These are phyloP conservation scores for Thamnophis elegans DNA, from an alignment of 2,797 vertebrate species.

Conservation along the genomic window DNA sequence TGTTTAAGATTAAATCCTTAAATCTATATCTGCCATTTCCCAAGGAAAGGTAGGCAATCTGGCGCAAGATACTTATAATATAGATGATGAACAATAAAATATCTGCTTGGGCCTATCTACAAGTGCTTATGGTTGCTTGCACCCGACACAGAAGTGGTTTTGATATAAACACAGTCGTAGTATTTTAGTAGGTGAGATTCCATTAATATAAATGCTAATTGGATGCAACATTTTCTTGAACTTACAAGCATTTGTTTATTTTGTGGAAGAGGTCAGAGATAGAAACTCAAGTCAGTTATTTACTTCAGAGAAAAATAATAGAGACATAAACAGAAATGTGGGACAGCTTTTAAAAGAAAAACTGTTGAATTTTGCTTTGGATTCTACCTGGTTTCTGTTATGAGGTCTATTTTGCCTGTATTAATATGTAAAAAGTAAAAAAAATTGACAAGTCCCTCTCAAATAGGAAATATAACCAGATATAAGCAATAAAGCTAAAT, in stretches of 20 bases:
- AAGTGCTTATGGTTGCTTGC: neutral
- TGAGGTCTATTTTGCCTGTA: neutral
- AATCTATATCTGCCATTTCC: neutral
- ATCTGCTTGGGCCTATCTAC: neutral
- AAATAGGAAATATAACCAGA: constrained; percentile 7
- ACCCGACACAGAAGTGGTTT: neutral
- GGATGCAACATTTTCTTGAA: neutral
- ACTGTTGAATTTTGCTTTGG: neutral
- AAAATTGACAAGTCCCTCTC: constrained; percentile 45
- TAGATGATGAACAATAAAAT: neutral
- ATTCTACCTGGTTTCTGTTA: neutral
- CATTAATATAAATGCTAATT: neutral
- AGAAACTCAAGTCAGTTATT: neutral
- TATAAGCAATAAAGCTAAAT: constrained; percentile 54
- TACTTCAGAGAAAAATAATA: neutral
- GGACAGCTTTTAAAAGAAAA: neutral
- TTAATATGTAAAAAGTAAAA: neutral
- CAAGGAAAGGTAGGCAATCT: neutral
- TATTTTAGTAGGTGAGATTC: neutral
- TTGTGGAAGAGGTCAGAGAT: too few species aligned
- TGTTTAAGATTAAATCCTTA: neutral
- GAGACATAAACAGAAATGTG: neutral
- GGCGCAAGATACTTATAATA: neutral
- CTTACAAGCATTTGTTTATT: constrained; percentile 5
- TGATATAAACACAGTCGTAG: neutral